phyloP scores from a whole-genome alignment of 2,888 invertebrate genomes.

The Volucella inflata region DNA sequence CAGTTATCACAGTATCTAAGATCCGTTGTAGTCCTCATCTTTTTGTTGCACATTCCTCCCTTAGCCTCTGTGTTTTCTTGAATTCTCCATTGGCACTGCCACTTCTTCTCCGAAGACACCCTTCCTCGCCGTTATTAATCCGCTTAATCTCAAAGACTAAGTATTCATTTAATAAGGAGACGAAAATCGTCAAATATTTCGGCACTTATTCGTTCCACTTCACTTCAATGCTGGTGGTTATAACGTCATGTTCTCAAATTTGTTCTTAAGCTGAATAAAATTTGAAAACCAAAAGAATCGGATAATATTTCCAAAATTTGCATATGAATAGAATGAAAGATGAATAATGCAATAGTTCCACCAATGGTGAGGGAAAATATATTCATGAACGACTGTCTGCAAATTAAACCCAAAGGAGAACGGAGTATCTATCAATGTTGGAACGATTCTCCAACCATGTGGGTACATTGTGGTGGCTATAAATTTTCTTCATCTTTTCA shows the following conservation, averaged over 20 bases:
- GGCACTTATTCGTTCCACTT: background rate
- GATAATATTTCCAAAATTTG: conserved; percentile 15
- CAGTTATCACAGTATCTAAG: too few relatives aligned
- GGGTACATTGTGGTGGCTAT: conserved; percentile 31
- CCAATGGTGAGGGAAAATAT: conserved; percentile 38
- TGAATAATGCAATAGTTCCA: conserved; percentile 60
- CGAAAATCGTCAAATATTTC: background rate
- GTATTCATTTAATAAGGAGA: too few relatives aligned
- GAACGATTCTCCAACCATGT: too few relatives aligned
- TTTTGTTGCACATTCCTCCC: too few relatives aligned
- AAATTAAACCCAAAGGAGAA: conserved; percentile 44
- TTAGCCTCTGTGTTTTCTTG: too few relatives aligned
- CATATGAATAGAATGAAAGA: conserved; percentile 39
- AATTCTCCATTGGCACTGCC: too few relatives aligned
- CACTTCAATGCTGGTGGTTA: background rate
- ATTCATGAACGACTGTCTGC: conserved; percentile 44
- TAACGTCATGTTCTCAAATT: conserved; percentile 15
- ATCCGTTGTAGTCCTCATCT: too few relatives aligned
- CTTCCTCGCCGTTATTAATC: too few relatives aligned
- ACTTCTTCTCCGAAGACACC: too few relatives aligned
- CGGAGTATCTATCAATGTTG: background rate
- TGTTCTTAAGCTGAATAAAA: conserved; percentile 27
- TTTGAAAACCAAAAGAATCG: background rate
- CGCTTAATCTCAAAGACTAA: too few relatives aligned
- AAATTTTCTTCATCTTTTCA: conserved; percentile 20